A percentile compares a stretch with the other conserved stretches of the same genome.
These are phyloP conservation scores for Orthosia cruda DNA, from an alignment of 2,888 invertebrate species.

Conservation along the genomic window DNA sequence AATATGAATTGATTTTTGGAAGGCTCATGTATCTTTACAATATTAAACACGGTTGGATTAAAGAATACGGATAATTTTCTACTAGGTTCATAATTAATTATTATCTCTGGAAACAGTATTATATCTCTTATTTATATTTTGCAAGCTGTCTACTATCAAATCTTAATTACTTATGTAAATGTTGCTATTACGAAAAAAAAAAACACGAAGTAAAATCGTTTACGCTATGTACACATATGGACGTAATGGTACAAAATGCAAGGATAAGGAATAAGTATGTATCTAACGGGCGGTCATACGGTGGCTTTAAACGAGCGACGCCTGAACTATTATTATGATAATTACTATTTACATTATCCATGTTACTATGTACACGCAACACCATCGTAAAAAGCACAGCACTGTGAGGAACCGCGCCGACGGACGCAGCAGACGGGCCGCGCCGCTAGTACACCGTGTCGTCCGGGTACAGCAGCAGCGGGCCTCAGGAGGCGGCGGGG, in stretches of 20 bases:
- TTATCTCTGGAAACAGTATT: conserved; percentile 59
- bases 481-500: conserved; percentile 87
- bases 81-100: conserved; percentile 33
- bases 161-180: conserved; percentile 46
- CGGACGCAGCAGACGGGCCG: conserved; percentile 35
- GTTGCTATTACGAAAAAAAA: conserved; percentile 51
- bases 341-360: conserved; percentile 65
- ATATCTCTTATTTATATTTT: conserved; percentile 48
- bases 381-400: conserved; percentile 44
- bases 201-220: conserved; percentile 41
- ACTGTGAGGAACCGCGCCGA: conserved; percentile 12
- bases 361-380: conserved; percentile 54
- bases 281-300: conserved; percentile 53
- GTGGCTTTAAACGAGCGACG: conserved; percentile 52
- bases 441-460: conserved; percentile 85
- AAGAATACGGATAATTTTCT: conserved; percentile 35
- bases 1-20: conserved; percentile 20
- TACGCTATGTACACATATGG: conserved; percentile 63
- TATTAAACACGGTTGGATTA: conserved; percentile 33
- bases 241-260: conserved; percentile 54
- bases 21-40: conserved; percentile 42
- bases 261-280: conserved; percentile 40
- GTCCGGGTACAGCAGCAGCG: conserved; percentile 84
- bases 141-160: conserved; percentile 62
- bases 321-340: conserved; percentile 62